These are phyloP conservation scores for Ibidorhyncha struthersii DNA, from an alignment of 2,113 vertebrate genomes.

Conservation along the genomic window DNA sequence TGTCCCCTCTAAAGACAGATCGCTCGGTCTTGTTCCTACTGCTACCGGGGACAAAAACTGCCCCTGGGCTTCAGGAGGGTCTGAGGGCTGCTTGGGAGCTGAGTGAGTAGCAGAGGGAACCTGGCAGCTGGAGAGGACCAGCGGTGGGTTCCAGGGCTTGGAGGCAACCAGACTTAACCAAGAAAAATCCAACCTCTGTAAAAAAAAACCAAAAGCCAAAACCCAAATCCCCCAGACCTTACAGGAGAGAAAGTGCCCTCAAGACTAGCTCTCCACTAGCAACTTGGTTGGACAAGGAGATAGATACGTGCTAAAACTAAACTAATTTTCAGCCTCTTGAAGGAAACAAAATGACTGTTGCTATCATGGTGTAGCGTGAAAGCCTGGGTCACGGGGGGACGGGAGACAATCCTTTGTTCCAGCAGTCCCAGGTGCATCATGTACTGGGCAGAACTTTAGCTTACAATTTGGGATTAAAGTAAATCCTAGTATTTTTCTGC, in stretches of 20 bases:
- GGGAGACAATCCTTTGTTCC: slow-evolving; percentile 70
- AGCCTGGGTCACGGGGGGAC: slow-evolving; percentile 20
- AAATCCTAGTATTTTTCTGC: slow-evolving; percentile 98
- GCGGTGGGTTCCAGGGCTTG: neutral
- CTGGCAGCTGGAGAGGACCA: neutral
- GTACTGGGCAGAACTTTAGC: slow-evolving; percentile 75
- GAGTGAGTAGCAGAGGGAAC: neutral
- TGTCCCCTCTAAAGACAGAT: neutral
- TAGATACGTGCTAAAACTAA: neutral
- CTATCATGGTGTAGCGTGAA: slow-evolving; percentile 48
- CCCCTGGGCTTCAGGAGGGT: neutral
- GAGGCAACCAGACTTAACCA: neutral
- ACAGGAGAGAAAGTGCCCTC: neutral
- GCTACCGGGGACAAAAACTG: rapidly evolving
- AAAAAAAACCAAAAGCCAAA: neutral
- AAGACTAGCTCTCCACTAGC: neutral
- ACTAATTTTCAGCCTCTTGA: slow-evolving; percentile 46
- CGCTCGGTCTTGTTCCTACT: neutral
- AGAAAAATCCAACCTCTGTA: neutral
- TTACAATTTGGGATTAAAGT: slow-evolving; percentile 94
- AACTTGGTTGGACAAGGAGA: neutral
- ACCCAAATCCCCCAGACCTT: neutral
- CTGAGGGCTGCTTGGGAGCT: neutral
- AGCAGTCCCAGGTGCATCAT: slow-evolving; percentile 76
- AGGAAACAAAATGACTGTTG: slow-evolving; percentile 55